Evolutionary conservation across 1,140 invertebrate species (phyloP), one percentile per base, ranked within the genome.

Genomic region (Vollenhovia emeryi): DNA sequence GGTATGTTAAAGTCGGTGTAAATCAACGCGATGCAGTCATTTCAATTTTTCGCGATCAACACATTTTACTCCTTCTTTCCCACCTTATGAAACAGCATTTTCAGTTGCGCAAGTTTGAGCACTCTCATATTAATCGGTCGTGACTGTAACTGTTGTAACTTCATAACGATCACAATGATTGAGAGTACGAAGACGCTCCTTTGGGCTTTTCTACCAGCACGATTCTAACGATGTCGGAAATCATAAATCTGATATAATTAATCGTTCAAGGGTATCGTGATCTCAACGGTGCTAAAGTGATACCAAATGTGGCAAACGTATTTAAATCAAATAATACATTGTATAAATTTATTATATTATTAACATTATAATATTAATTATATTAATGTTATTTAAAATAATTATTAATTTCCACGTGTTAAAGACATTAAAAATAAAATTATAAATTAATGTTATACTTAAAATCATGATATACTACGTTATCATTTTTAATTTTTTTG

Each of bases 41-140:
- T 68, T 57, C 8, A 52, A 80, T 33, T 71, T 82, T 71, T 71
- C 24, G 6, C 66, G 60, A 87, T 62, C 73, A 45, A 82, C 27
- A 59, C 45, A 57, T 80, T 71, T 50, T 43, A n/a, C n/a, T 50
- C 7, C 7, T 57, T 59, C 66, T 82, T 82, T 73, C 24, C 36
- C 43, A 43, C 13, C 36, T 80, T 57, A 27, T 52, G 27, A 82
- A 82, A 82, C 43, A 73, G n/a, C 27, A 45, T 71, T 59, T 82
- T 59, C 18, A n/a, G 18, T 82, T 82, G 78, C 66, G 66, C 78
- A 82, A 82, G 18, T 82, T 82, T 82, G 73, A 71, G 13, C 48
- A 57, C 27, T 82, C 78, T 82, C 36, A 82, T 73, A 82, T 82
- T 82, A 82, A 82, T 82, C 78, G 66, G 36, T 73, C 78, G 78